Evolutionary conservation across 2,113 vertebrate species (phyloP), one percentile per base, ranked within the genome.

Genomic region (Emberiza fucata): DNA sequence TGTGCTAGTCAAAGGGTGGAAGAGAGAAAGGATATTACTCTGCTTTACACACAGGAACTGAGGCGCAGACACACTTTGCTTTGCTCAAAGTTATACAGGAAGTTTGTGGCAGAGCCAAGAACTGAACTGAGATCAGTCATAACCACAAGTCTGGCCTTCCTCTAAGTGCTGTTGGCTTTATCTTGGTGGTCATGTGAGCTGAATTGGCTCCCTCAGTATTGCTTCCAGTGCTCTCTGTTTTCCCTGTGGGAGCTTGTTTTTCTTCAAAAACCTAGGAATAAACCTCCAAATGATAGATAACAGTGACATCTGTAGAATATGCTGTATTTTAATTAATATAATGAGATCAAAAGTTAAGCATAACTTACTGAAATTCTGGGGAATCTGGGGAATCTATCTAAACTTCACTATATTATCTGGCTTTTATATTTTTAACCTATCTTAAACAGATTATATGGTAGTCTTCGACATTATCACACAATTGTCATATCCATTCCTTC

Each of bases 21-120:
- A 82, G 57, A 87, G 80, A 85, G 70, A 70, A 89, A 79, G 53
- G 76, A 5, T 15, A 47, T 19, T 45, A 28, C 19, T 82, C 79
- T 82, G 5, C 8, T 94, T 88, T 66, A 60, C 64, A 81, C 64
- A 56, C 25, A 68, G 85, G 88, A 92, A 70, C 75, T 75, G 88
- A 92, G 51, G 66, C 29, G 2, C 69, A 90, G 80, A 66, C 61
- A 61, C 54, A 59, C 27, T 90, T 22, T 1, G 3, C 59, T 61
- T 59, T 47, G 66, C 63, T 77, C 14, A 2, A 40, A 93, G 79
- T 90, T 86, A 56, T 70, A 68, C 81, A 80, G 92, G 87, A 95
- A 94, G 60, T 81, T 71, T 95, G 92, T 73, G 92, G 88, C 88
- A 90, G 79, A 88, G 81, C 88, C 87, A 92, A 93, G 85, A 88